phyloP scores from a whole-genome alignment of 2,113 vertebrate species.

The Todiramphus chloris region DNA sequence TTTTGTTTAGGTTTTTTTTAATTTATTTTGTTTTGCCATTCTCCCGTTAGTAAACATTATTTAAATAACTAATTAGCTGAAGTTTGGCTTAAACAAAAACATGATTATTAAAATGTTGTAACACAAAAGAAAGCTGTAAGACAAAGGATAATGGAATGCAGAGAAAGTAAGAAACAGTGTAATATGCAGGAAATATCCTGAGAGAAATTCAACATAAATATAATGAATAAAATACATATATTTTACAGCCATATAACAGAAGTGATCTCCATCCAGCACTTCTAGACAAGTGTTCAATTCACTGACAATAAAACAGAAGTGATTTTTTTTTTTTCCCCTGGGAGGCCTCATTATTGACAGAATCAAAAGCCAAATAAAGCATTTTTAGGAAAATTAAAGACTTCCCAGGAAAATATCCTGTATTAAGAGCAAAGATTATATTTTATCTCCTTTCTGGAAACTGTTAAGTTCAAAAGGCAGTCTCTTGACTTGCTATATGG shows the following conservation, averaged over 20 bases:
- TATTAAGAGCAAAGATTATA: background rate
- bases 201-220: background rate
- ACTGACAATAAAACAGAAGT: background rate
- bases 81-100: background rate
- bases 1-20: no score
- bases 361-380: background rate
- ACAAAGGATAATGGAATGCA: background rate
- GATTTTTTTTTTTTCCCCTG: rapidly evolving
- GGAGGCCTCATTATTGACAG: background rate
- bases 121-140: background rate
- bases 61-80: background rate
- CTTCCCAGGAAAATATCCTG: background rate
- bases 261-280: background rate
- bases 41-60: background rate
- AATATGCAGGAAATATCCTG: background rate
- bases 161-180: background rate
- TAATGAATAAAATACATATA: background rate
- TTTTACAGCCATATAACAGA: background rate
- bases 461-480: background rate
- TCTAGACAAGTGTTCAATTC: background rate
- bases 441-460: background rate
- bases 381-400: background rate
- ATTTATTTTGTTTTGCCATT: background rate
- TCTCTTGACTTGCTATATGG: background rate
- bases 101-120: background rate